Evolutionary conservation across 2,797 vertebrate species (phyloP).

Genomic region (Poliocrania exsul): DNA sequence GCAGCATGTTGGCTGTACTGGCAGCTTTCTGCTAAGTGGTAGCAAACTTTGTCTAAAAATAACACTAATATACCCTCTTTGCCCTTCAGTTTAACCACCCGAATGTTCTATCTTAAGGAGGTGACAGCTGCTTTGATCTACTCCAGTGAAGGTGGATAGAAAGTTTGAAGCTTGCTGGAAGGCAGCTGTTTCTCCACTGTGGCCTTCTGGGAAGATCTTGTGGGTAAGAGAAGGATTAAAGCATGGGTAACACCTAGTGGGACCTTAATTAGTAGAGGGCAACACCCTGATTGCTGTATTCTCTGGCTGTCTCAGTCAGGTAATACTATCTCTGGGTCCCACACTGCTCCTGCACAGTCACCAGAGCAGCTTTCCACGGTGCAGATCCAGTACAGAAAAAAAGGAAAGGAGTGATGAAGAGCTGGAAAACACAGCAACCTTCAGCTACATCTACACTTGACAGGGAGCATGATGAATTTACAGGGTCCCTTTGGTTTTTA

Average conservation of each 20-base stretch:
- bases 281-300: not conserved
- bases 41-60: not conserved
- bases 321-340: not conserved
- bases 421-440: not conserved
- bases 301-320: not conserved
- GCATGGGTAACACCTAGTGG: not conserved
- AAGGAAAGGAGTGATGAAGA: not conserved
- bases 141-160: not conserved
- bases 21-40: not conserved
- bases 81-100: not conserved
- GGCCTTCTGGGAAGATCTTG: slow-evolving; percentile 23
- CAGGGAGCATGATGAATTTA: not conserved
- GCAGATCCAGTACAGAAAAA: not conserved
- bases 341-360: not conserved
- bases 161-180: slow-evolving; percentile 13
- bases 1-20: not conserved
- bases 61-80: not conserved
- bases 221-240: slow-evolving; percentile 11
- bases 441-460: not conserved
- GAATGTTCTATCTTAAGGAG: not conserved
- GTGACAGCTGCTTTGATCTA: not conserved
- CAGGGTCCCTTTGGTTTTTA: not conserved
- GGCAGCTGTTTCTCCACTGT: slow-evolving; percentile 1
- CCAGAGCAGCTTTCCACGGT: not conserved
- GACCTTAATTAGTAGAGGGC: slow-evolving; percentile 8